These are phyloP conservation scores for Magallana gigas DNA, from an alignment of 1,140 invertebrate species.

Conservation along the genomic window DNA sequence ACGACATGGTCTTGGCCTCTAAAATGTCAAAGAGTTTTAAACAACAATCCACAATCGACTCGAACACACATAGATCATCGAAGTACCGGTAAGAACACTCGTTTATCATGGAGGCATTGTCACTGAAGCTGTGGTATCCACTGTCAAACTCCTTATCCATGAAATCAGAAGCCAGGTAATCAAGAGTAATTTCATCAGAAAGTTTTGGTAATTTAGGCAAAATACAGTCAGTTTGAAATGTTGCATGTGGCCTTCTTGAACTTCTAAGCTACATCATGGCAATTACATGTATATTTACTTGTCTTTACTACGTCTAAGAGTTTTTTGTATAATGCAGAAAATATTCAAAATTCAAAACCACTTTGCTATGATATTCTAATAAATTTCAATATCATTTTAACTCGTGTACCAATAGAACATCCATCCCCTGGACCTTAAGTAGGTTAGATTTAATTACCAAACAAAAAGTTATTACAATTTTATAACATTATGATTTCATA, in stretches of 20 bases:
- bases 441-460: too few relatives aligned
- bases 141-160: conserved; percentile 48
- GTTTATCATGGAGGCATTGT: not conserved
- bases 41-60: not conserved
- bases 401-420: too few relatives aligned
- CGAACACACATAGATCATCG: not conserved
- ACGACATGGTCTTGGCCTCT: not conserved
- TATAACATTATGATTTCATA: too few relatives aligned
- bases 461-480: too few relatives aligned
- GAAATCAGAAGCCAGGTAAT: conserved; percentile 40
- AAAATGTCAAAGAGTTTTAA: not conserved
- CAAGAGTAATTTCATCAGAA: not conserved
- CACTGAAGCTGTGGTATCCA: conserved; percentile 40
- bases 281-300: too few relatives aligned
- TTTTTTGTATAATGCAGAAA: too few relatives aligned
- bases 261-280: conserved; percentile 35
- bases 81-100: conserved; percentile 1
- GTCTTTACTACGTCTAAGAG: too few relatives aligned
- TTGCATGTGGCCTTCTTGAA: not conserved
- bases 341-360: too few relatives aligned
- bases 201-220: not conserved
- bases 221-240: not conserved
- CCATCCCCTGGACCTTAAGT: too few relatives aligned
- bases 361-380: too few relatives aligned
- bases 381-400: too few relatives aligned